These are phyloP conservation scores for Mus minutoides DNA, from an alignment of 2,797 vertebrate species.

Conservation along the genomic window DNA sequence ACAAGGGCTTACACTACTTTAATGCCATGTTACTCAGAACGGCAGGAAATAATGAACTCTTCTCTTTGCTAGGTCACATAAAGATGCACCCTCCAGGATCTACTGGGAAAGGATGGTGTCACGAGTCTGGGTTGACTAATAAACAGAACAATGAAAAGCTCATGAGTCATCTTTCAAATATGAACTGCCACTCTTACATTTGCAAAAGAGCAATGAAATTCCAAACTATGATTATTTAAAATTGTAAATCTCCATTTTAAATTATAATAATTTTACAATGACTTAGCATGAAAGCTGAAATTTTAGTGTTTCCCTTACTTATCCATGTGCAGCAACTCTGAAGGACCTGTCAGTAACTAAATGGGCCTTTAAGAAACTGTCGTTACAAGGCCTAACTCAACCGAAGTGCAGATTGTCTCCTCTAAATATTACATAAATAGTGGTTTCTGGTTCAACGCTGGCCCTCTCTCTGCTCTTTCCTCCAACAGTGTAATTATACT, in stretches of 20 bases:
- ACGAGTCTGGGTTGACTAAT: not conserved
- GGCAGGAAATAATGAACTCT: not conserved
- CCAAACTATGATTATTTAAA: not conserved
- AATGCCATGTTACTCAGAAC: not conserved
- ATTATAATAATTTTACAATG: not conserved
- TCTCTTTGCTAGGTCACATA: not conserved
- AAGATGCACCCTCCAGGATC: not conserved
- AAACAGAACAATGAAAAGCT: constrained; percentile 38
- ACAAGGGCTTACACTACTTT: not conserved
- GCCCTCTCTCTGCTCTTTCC: constrained; percentile 15
- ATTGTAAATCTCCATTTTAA: constrained; percentile 9
- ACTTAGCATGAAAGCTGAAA: not conserved
- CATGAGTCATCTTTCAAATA: constrained; percentile 8
- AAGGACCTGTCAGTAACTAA: not conserved
- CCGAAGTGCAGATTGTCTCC: not conserved
- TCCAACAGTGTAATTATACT: not conserved
- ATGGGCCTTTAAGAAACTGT: not conserved
- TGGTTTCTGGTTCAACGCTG: constrained; percentile 26
- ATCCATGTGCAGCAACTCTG: not conserved
- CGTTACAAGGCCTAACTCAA: constrained; percentile 5
- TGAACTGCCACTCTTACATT: not conserved
- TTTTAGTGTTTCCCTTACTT: not conserved
- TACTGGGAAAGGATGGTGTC: not conserved
- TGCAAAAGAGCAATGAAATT: constrained; percentile 42
- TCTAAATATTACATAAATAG: constrained; percentile 41